phyloP scores from a whole-genome alignment of 2,888 invertebrate genomes.

The Megaustenia siamemsis region DNA sequence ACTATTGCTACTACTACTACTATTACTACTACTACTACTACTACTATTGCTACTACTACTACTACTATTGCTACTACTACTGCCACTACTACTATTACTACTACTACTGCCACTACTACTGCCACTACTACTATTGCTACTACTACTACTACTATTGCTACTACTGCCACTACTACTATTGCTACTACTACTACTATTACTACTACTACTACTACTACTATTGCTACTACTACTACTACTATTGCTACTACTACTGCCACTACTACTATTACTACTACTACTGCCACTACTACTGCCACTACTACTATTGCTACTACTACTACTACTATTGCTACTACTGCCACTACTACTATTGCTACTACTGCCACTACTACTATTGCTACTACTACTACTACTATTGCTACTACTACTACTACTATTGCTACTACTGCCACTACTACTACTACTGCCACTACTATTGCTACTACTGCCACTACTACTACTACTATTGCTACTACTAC shows the following conservation, averaged over 20 bases:
- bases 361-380: background rate
- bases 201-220: background rate
- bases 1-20: background rate
- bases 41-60: background rate
- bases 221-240: background rate
- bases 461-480: too few relatives aligned
- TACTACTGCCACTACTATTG: too few relatives aligned
- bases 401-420: background rate
- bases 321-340: background rate
- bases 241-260: background rate
- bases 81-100: background rate
- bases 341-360: too few relatives aligned
- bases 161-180: background rate
- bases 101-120: background rate
- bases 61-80: background rate
- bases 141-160: background rate
- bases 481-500: too few relatives aligned
- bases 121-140: background rate
- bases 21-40: background rate
- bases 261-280: too few relatives aligned
- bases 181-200: background rate
- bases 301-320: background rate
- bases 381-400: background rate
- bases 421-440: background rate
- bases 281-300: too few relatives aligned